A percentile compares a stretch with the other conserved stretches of the same genome.
Conservation (phyloP, 2,888 invertebrate genomes). For the Incurvaria masculella region DNA sequence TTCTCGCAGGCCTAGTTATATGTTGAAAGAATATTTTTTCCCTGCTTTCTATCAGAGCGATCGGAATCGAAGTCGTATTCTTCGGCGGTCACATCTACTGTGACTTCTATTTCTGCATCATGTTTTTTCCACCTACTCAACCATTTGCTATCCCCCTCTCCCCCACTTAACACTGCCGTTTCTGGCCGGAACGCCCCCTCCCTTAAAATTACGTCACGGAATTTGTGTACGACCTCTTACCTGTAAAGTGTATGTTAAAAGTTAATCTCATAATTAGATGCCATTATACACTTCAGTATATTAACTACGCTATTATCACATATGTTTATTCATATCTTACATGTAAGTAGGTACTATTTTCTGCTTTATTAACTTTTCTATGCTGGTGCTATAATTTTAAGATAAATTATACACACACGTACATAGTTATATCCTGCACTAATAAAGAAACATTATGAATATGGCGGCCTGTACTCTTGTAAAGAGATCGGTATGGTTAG, state of each 20-base stretch:
- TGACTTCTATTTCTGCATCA: too few relatives aligned
- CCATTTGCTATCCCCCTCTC: slow-evolving; percentile 4
- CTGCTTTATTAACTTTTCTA: slow-evolving; percentile 11
- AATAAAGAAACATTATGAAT: too few relatives aligned
- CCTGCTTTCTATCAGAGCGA: too few relatives aligned
- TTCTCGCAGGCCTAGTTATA: too few relatives aligned
- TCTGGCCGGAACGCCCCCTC: slow-evolving; percentile 1
- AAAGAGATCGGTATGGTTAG: too few relatives aligned
- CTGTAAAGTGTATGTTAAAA: slow-evolving; percentile 2
- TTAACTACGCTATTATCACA: slow-evolving; percentile 1
- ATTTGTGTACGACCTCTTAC: slow-evolving; percentile 5
- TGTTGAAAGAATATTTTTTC: too few relatives aligned
- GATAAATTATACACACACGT: slow-evolving; percentile 17
- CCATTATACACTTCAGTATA: slow-evolving; percentile 3
- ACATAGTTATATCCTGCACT: too few relatives aligned
- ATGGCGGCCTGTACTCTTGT: too few relatives aligned
- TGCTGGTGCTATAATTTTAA: slow-evolving; percentile 16
- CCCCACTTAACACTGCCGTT: slow-evolving; percentile 1
- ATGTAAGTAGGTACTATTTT: slow-evolving; percentile 13
- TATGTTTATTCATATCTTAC: slow-evolving; percentile 21
- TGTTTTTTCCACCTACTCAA: too few relatives aligned
- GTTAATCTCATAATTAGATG: slow-evolving; percentile 4
- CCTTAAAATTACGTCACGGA: slow-evolving; percentile 5
- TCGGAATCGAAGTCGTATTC: too few relatives aligned
- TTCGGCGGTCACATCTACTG: too few relatives aligned